These are phyloP conservation scores for Temnothorax rugatulus DNA, from an alignment of 2,888 invertebrate genomes.

Conservation along the genomic window DNA sequence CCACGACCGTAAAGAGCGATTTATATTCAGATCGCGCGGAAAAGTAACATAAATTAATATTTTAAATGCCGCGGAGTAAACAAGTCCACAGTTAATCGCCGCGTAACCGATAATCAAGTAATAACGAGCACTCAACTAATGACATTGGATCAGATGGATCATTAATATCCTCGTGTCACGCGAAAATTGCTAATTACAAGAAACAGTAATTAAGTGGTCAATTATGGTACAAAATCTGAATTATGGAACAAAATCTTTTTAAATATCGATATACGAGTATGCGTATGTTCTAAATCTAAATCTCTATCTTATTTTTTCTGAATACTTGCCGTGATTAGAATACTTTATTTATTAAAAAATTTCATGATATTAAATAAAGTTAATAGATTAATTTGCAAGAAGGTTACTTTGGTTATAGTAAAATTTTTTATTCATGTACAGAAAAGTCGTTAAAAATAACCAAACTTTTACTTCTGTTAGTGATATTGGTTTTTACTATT, in stretches of 20 bases:
- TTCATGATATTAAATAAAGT: background rate
- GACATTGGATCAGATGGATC: background rate
- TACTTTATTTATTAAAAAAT: background rate
- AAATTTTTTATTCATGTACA: background rate
- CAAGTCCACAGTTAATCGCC: slow-evolving; percentile 3
- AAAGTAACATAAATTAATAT: slow-evolving; percentile 24
- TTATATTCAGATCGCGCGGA: slow-evolving; percentile 22
- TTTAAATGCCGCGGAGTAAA: background rate
- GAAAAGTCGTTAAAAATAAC: background rate
- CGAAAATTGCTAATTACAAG: slow-evolving; percentile 33
- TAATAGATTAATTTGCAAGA: background rate
- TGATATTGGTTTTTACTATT: background rate
- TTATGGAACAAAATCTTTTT: background rate
- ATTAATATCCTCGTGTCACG: slow-evolving; percentile 13
- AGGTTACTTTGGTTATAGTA: background rate
- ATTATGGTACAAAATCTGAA: slow-evolving; percentile 7
- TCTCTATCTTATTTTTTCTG: background rate
- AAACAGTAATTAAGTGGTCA: slow-evolving; percentile 22
- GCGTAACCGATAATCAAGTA: slow-evolving; percentile 37
- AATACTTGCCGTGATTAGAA: background rate
- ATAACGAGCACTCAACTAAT: slow-evolving; percentile 23
- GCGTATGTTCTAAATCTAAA: background rate
- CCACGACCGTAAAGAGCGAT: background rate
- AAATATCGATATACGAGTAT: background rate
- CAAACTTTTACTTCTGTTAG: background rate